Conservation (phyloP, 2,888 invertebrate species). For the Drosophila austrosaltans region DNA sequence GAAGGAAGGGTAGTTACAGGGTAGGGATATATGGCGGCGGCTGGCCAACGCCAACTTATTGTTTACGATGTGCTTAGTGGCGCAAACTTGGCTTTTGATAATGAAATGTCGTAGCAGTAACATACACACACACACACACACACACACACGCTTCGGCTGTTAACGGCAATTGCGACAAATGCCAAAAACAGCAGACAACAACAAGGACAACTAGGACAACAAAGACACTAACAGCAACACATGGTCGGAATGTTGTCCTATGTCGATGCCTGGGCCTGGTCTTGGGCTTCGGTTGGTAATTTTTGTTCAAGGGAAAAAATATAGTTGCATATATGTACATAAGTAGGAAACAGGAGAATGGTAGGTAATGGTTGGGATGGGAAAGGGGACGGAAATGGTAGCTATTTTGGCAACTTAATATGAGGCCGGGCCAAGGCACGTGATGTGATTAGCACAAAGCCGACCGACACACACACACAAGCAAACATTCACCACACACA, state of each 20-base stretch:
- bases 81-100: conserved; percentile 73
- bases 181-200: conserved; percentile 61
- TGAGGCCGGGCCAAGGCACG: conserved; percentile 57
- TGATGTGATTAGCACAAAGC: conserved; percentile 76
- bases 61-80: conserved; percentile 80
- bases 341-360: not conserved
- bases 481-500: conserved; percentile 21
- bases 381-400: conserved; percentile 20
- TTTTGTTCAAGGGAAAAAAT: conserved; percentile 52
- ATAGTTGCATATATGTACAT: conserved; percentile 55
- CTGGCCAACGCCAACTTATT: conserved; percentile 65
- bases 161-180: conserved; percentile 77
- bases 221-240: conserved; percentile 26
- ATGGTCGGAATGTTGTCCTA: conserved; percentile 12
- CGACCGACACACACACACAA: conserved; percentile 37
- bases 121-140: conserved; percentile 3
- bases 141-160: conserved; percentile 67
- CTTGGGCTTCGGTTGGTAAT: conserved; percentile 51
- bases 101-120: conserved; percentile 60
- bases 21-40: conserved; percentile 13
- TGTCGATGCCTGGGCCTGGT: conserved; percentile 20
- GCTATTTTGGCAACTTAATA: conserved; percentile 28
- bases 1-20: not conserved
- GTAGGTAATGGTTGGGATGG: conserved; percentile 2
- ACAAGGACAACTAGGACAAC: conserved; percentile 15